Evolutionary conservation across 2,797 vertebrate genomes (phyloP), one percentile per base, ranked within the genome.

Genomic region (Tenualosa thibaudeaui): DNA sequence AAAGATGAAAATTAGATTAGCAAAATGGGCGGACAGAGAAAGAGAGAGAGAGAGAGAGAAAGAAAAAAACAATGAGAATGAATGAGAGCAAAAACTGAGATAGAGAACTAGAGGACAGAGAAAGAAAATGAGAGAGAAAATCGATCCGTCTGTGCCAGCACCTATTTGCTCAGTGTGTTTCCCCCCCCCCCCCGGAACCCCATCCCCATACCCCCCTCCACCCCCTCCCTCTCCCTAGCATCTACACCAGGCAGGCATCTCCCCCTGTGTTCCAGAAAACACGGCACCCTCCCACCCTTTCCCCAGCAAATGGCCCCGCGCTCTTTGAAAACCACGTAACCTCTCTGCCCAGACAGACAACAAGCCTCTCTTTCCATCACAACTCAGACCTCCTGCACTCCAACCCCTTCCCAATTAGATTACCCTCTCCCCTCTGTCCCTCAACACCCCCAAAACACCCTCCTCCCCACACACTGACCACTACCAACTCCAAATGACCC

Each of bases 291-390:
- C 46, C 46, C 46, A 1, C 31, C 31, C 31, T 1, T 31, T 31
- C 43, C n/a, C 43, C n/a, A 53, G 51, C 51, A 10, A 13, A 12
- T 53, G 51, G 8, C 8, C 24, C 87, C 15, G 88, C 88, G 31
- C 68, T 37, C 71, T 8, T 22, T 46, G 13, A 46, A 46, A 43
- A 40, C 89, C 89, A 90, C 87, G 88, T 90, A 90, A 90, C 91
- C 93, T 93, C 93, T 93, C 92, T 92, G 91, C 85, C 88, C 86
- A 40, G 68, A 88, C 86, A 89, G 90, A 87, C 68, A 53, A 78
- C 3, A 46, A 46, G 86, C 84, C 50, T 90, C 89, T 89, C 81
- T 90, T 90, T 85, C 62, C 12, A 84, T 85, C 89, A 85, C 90
- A 90, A 90, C 87, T 58, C 84, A 81, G 85, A 81, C 85, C 53